These are phyloP conservation scores for Narcine bancroftii DNA, from an alignment of 2,113 vertebrate genomes.

Conservation along the genomic window DNA sequence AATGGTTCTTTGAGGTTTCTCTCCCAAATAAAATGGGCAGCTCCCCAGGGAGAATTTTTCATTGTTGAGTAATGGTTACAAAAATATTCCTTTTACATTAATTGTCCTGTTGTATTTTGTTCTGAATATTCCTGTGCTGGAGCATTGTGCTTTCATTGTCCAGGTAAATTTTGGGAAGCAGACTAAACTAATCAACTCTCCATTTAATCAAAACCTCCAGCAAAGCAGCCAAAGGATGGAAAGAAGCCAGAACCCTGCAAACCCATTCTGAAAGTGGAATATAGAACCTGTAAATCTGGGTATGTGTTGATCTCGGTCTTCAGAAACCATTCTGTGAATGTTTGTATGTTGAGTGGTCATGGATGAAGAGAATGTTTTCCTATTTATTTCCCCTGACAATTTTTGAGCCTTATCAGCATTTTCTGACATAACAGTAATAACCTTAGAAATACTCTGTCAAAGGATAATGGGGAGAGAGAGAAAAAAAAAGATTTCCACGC, in stretches of 20 bases:
- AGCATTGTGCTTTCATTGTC: not conserved
- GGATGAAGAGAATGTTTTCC: not conserved
- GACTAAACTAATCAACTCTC: not conserved
- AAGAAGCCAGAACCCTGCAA: constrained; percentile 98
- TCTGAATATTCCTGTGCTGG: not conserved
- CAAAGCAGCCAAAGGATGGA: constrained; percentile 97
- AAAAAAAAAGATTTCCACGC: not conserved
- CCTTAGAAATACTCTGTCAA: not conserved
- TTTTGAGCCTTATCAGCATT: not conserved
- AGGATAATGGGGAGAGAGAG: too few species aligned
- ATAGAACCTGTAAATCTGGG: constrained; percentile 92
- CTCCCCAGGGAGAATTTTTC: not conserved
- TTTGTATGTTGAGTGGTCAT: not conserved
- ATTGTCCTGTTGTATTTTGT: not conserved
- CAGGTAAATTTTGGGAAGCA: not conserved
- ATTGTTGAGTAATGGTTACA: not conserved
- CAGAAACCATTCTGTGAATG: not conserved
- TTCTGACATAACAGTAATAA: not conserved
- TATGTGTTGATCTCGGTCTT: constrained; percentile 49
- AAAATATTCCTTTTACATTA: not conserved
- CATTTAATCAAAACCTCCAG: constrained; percentile 55
- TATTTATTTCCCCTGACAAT: not conserved
- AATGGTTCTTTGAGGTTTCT: not conserved
- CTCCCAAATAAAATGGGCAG: not conserved
- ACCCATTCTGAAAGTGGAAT: constrained; percentile 98